Percentiles rank a stretch among this genome's conserved stretches.
Evolutionary conservation across 2,797 vertebrate genomes (phyloP).

Genomic region (Petrocephalus sullivani): DNA sequence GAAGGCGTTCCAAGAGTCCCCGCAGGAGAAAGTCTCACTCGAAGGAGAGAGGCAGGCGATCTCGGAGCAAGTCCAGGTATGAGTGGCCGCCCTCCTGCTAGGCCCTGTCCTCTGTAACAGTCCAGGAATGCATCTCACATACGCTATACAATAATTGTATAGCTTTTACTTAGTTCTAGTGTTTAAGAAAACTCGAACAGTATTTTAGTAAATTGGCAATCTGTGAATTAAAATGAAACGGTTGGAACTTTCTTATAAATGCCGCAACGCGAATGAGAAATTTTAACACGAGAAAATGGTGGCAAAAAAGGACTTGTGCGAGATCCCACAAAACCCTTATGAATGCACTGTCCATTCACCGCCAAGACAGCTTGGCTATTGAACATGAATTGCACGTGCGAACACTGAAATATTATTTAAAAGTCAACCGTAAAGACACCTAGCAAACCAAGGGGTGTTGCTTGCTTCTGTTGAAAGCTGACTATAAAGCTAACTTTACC

Average conservation of each 20-base stretch:
- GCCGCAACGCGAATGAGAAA: background rate
- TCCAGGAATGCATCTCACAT: background rate
- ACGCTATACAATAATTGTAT: background rate
- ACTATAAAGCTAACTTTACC: too few species aligned
- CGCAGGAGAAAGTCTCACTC: constrained; percentile 81
- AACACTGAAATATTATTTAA: too few species aligned
- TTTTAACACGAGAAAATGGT: background rate
- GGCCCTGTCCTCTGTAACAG: background rate
- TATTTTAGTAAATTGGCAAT: background rate
- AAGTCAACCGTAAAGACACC: too few species aligned
- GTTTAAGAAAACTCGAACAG: background rate
- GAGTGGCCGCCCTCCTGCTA: background rate
- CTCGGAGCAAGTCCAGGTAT: constrained; percentile 80
- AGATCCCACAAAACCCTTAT: too few species aligned
- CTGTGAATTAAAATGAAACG: background rate
- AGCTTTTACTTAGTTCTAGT: background rate
- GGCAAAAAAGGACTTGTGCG: too few species aligned
- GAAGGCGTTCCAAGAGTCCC: constrained; percentile 89
- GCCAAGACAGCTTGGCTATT: too few species aligned
- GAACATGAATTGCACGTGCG: too few species aligned
- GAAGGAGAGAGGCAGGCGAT: constrained; percentile 76
- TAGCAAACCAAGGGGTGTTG: too few species aligned
- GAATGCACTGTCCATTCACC: too few species aligned
- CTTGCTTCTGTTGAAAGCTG: too few species aligned
- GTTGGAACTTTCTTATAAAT: background rate